Evolutionary conservation across 2,113 vertebrate genomes (phyloP).

Genomic region (Laterallus jamaicensis): DNA sequence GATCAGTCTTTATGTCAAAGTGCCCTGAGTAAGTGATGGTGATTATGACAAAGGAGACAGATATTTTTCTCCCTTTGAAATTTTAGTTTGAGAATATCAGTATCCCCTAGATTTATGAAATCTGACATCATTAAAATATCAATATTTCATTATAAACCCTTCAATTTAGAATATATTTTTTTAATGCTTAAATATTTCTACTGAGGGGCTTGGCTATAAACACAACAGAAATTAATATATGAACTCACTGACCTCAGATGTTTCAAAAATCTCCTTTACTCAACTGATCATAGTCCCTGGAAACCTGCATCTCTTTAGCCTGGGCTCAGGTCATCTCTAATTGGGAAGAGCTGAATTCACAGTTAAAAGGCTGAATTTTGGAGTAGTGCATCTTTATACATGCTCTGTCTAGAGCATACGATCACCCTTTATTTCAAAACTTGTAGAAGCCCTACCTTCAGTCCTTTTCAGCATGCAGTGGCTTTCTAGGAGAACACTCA

Average conservation of each 20-base stretch:
- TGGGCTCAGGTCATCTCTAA: neutral
- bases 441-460: neutral
- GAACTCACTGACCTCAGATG: neutral
- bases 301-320: neutral
- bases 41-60: conserved; percentile 28
- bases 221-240: neutral
- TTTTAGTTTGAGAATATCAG: conserved; percentile 12
- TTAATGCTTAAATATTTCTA: conserved; percentile 5
- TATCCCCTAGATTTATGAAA: conserved; percentile 33
- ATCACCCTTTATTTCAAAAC: neutral
- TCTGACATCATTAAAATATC: conserved; percentile 39
- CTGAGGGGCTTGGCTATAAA: neutral
- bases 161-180: neutral
- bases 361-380: neutral
- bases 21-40: conserved; percentile 9
- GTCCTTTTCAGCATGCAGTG: neutral
- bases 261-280: neutral
- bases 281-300: neutral
- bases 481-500: neutral
- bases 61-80: conserved; percentile 21
- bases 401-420: rapidly evolving
- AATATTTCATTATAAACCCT: conserved; percentile 34
- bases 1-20: conserved; percentile 37
- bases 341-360: neutral
- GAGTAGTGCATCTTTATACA: neutral